Base-by-base conservation (phyloP, 2,888 invertebrate genomes). In the Leptinotarsa juncta region DNA sequence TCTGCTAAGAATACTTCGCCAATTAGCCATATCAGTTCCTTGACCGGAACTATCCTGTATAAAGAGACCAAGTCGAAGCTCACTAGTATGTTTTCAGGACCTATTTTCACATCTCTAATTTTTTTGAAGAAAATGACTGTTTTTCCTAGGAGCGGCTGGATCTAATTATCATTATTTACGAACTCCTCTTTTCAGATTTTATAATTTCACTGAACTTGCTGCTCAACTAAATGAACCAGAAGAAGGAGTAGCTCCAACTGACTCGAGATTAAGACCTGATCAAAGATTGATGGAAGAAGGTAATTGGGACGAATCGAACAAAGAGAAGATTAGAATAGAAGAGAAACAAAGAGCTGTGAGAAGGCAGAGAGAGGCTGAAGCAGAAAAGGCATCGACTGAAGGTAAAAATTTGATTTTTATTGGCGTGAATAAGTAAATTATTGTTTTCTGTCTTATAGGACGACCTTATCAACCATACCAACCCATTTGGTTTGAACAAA, bases 201-300 rank as follows among this genome's bases (percentile, higher is more conserved):
- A 99, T 90, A 94, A 95, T 89, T 99, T 99, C 89, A 98, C 98
- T 66, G 90, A 94, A 86, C 90, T 99, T 83, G 98, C 99, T 71
- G 95, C 97, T 86, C 98, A 99, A 89, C 90, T 99, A 83, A 99
- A 99, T 89, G 99, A 99, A 89, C 91, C 91, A 65, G 99, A 99
- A 89, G 92, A 93, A 5, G 95, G 84, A 0, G 94, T 99, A 48
- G 97, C 98, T 69, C 98, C 98, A 14, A 98, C 99, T 0, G 99
- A 99, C 90, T 94, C 96, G 70, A 75, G 88, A 50, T 88, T 91
- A 70, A 91, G 99, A 73, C 99, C 99, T 74, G 99, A 99, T 91
- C 99, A 99, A 89, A 92, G 99, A 70, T 91, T 97, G 82, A 99
- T 99, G 99, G 98, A 99, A 89, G 92, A 95, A 77, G 97, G 97